Conservation (phyloP, 2,797 vertebrate species). For the Phoxinus dragarum region DNA sequence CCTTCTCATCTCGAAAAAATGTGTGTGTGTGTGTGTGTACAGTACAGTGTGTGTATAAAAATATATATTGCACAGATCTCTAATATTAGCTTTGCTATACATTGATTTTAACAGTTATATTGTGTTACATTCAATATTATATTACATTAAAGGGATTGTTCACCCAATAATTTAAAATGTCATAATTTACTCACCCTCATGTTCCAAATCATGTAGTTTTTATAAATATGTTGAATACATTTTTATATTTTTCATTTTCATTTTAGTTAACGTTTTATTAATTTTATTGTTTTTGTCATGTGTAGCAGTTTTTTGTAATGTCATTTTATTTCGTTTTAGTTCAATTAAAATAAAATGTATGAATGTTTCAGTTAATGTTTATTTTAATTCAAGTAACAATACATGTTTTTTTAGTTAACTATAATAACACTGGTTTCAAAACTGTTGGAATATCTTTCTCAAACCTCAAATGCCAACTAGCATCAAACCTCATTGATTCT, state of each 20-base stretch:
- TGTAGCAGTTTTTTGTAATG: neutral
- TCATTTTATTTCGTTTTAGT: neutral
- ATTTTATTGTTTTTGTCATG: neutral
- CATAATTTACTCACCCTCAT: neutral
- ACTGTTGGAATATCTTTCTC: neutral
- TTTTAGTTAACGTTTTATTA: no score
- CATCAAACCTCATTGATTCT: no score
- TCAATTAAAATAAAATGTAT: no score
- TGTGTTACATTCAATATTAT: no score
- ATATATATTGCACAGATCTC: no score
- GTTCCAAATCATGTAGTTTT: neutral
- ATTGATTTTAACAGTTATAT: no score
- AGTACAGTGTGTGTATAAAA: no score
- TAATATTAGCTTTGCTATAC: no score
- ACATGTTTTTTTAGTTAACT: neutral
- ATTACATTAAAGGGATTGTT: neutral
- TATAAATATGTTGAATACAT: neutral
- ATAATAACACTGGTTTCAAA: neutral
- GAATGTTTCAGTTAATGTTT: no score
- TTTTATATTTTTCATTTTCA: no score
- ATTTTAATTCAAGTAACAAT: neutral
- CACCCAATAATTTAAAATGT: neutral
- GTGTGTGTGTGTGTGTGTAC: neutral
- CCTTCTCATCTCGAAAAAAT: neutral
- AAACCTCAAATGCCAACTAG: neutral